phyloP scores from a whole-genome alignment of 2,797 vertebrate genomes.

The Rhinoraja longicauda region DNA sequence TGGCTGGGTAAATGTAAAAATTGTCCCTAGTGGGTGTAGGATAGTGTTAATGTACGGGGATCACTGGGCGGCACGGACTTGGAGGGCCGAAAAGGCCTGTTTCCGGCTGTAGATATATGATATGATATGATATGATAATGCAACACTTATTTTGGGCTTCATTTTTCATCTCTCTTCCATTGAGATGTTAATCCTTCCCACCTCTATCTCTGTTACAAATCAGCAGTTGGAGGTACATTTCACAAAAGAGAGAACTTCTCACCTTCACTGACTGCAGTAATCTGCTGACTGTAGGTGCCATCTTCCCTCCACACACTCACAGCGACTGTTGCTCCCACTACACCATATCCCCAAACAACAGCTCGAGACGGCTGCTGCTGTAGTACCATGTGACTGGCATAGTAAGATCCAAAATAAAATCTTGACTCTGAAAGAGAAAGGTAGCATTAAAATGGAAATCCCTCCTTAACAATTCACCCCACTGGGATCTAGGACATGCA shows the following conservation, averaged over 20 bases:
- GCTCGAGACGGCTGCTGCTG: constrained; percentile 73
- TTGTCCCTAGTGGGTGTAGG: too few relatives aligned
- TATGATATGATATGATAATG: too few relatives aligned
- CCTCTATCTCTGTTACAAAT: background rate
- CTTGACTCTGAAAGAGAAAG: constrained; percentile 44
- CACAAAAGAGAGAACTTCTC: too few relatives aligned
- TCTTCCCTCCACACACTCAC: constrained; percentile 51
- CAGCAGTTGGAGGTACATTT: background rate
- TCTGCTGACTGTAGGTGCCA: background rate
- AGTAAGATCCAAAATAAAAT: constrained; percentile 74
- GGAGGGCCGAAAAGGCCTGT: too few relatives aligned
- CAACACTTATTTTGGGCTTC: background rate
- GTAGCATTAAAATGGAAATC: background rate
- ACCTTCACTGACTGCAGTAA: background rate
- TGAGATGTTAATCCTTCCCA: background rate
- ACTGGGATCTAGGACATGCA: background rate
- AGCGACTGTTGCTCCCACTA: constrained; percentile 49
- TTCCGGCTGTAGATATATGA: too few relatives aligned
- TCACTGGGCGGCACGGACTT: too few relatives aligned
- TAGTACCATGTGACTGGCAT: constrained; percentile 78
- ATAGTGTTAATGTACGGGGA: too few relatives aligned
- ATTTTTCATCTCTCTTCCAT: background rate
- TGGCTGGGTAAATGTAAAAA: too few relatives aligned
- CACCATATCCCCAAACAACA: constrained; percentile 73
- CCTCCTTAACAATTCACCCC: background rate